phyloP scores from a whole-genome alignment of 2,113 vertebrate genomes.

The Tachycineta bicolor region DNA sequence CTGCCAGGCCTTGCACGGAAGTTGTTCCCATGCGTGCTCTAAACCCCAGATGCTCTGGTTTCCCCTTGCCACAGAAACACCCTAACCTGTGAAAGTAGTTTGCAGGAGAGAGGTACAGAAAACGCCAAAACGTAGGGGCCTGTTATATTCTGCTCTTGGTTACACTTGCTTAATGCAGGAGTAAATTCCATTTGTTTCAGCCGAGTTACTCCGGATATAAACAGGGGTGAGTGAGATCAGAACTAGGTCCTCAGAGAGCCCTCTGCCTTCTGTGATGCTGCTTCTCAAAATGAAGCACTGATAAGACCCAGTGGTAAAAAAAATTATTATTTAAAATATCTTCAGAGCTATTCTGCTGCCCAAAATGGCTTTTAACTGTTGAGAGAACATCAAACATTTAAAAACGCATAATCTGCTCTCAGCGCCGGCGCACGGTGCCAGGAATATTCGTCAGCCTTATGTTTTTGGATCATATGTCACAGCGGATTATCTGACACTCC shows the following conservation, averaged over 20 bases:
- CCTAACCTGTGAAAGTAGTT: slow-evolving; percentile 1
- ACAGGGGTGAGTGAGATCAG: slow-evolving; percentile 39
- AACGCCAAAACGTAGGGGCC: slow-evolving; percentile 26
- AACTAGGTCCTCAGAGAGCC: slow-evolving; percentile 37
- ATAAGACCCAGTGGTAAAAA: slow-evolving; percentile 13
- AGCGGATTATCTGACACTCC: slow-evolving; percentile 1
- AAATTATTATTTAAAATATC: slow-evolving; percentile 46
- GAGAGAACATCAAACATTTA: slow-evolving; percentile 63
- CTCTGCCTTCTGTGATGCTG: slow-evolving; percentile 35
- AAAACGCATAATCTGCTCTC: slow-evolving; percentile 47
- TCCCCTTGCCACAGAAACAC: neutral
- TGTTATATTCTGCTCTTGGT: neutral
- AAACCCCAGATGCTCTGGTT: neutral
- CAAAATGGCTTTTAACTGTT: slow-evolving; percentile 66
- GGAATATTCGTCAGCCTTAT: slow-evolving; percentile 55
- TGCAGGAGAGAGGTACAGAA: slow-evolving; percentile 32
- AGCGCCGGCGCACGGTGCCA: slow-evolving; percentile 6
- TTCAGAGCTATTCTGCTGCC: slow-evolving; percentile 60
- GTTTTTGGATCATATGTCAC: slow-evolving; percentile 38
- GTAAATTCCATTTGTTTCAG: slow-evolving; percentile 60
- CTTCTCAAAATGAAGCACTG: slow-evolving; percentile 45
- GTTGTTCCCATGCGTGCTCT: neutral
- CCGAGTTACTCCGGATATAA: neutral
- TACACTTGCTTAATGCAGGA: slow-evolving; percentile 21
- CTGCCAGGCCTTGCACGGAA: neutral